Percentiles rank a stretch among this genome's conserved stretches.
phyloP scores from a whole-genome alignment of 2,113 vertebrate genomes.

The Calyptomena viridis region DNA sequence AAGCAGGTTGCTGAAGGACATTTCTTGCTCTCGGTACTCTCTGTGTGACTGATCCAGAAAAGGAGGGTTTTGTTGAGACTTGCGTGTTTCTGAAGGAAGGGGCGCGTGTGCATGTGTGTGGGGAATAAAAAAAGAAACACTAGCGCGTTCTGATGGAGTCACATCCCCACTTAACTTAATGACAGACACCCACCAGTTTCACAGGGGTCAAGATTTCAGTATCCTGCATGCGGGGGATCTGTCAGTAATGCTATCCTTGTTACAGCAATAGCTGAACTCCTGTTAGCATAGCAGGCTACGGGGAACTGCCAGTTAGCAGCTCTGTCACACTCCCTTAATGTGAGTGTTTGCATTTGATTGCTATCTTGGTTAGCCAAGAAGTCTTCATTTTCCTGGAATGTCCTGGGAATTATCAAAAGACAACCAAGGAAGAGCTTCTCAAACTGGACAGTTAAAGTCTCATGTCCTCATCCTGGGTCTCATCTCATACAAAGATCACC shows the following conservation, averaged over 20 bases:
- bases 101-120: neutral
- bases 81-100: neutral
- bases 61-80: neutral
- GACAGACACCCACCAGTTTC: conserved; percentile 51
- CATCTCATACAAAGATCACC: neutral
- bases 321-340: neutral
- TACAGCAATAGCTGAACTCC: conserved; percentile 55
- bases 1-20: neutral
- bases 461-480: neutral
- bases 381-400: neutral
- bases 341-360: neutral
- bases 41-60: neutral
- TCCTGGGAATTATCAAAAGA: neutral
- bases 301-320: conserved; percentile 46
- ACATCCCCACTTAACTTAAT: conserved; percentile 3
- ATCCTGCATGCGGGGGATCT: neutral
- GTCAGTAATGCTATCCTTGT: conserved; percentile 46
- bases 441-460: neutral
- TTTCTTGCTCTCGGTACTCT: neutral
- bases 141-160: neutral
- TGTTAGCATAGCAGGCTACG: neutral
- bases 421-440: neutral
- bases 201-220: conserved; percentile 45
- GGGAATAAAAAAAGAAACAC: conserved; percentile 38
- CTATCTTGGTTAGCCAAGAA: conserved; percentile 49